A percentile compares a stretch with the other conserved stretches of the same genome.
phyloP scores from a whole-genome alignment of 1,140 invertebrate species.

The Glomeris maerens region DNA sequence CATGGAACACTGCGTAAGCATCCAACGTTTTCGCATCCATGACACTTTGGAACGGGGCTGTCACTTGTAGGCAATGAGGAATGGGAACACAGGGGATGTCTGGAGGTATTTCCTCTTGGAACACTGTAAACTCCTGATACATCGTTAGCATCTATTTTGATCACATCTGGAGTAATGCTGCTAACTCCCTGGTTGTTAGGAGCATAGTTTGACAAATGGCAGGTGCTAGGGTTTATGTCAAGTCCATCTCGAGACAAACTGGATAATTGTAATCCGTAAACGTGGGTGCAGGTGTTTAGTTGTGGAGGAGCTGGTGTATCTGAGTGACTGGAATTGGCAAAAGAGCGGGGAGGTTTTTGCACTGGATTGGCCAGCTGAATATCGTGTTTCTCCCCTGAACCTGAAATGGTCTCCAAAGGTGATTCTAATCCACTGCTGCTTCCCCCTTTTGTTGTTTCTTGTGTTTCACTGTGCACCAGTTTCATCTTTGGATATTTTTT shows the following conservation, averaged over 20 bases:
- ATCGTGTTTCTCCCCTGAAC: not conserved
- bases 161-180: not conserved
- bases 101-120: not conserved
- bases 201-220: no score
- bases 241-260: no score
- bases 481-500: no score
- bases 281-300: not conserved
- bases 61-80: not conserved
- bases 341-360: constrained; percentile 46
- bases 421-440: not conserved
- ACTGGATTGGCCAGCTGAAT: constrained; percentile 41
- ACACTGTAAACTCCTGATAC: not conserved
- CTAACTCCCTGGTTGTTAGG: no score
- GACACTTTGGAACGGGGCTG: not conserved
- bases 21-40: not conserved
- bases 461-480: not conserved
- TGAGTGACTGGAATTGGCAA: not conserved
- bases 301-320: not conserved
- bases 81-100: not conserved
- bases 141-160: not conserved
- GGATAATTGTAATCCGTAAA: not conserved
- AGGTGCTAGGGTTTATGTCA: no score
- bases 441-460: constrained; percentile 1
- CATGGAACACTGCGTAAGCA: not conserved
- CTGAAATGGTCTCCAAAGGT: not conserved